Base-by-base conservation (phyloP, 2,113 vertebrate genomes). In the Silurus meridionalis region DNA sequence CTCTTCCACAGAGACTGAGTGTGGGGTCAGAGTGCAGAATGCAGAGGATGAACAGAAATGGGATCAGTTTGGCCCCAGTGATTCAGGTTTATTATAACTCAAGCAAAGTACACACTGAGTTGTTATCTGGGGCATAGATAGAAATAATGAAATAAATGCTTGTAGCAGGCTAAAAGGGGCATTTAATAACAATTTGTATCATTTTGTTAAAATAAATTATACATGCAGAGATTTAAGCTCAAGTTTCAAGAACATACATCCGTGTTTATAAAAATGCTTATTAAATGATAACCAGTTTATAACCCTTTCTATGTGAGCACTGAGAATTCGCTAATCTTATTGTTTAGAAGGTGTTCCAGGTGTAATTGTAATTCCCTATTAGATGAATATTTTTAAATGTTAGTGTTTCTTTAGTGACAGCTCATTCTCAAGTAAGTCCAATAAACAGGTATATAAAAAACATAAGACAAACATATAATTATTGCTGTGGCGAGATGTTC, bases 21-120 rank as follows among this genome's bases (percentile, higher is more conserved):
- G 23, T 72, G 64, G 92, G 92, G 93, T 93, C 92, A 92, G 58
- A 46, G 86, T 60, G 78, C 85, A 58, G 61, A 82, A 17, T 89
- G 89, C 90, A 74, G 84, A 90, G 81, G 46, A 88, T 69, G 53
- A 52, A 64, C 17, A 37, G 71, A 72, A 80, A 46, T 80, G 57
- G 78, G 28, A 60, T 37, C 55, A 79, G 25, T 80, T 80, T 8
- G 4, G 69, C 28, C 88, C 60, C 25, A 77, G 88, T 93, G 91
- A 94, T 92, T 89, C 85, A 92, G 93, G 86, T 87, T n/a, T 79
- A 69, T 74, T 48, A 83, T 83, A 81, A 87, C 90, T 89, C 87
- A 83, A 86, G 80, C 8, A 46, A 60, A 60, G 5, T 19, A 21
- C n/a, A 80, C 25, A 60, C 7, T 2, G 10, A 60, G 25, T 80